Base-by-base conservation (phyloP, 92 coral and sea anemone species). In the Zoanthus sociatus region DNA sequence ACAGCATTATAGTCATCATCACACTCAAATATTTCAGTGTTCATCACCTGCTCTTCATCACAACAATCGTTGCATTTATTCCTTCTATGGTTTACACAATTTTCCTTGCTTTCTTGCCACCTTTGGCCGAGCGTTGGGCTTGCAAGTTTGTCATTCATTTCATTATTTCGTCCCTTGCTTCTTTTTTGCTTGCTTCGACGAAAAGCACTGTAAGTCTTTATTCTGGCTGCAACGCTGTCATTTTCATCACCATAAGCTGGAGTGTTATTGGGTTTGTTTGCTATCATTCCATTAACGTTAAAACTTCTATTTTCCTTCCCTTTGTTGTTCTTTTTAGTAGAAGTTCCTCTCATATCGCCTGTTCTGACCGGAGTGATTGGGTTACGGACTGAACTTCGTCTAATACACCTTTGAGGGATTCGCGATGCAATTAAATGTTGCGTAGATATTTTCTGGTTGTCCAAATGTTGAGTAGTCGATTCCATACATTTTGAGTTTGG, bases 141-240 rank as follows among this genome's bases (percentile, higher is more conserved):
- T 61, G 60, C 83, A 0, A 56, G 31, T 60, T 72, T 11, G 33
- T 71, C 70, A 51, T 42, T 55, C n/a, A 14, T 11, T 32, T 26
- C 44, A n/a, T 31, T 77, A 68, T 51, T 73, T 15, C 56, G 46
- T 53, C 44, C 64, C 47, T 64, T 53, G 66, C 71, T 84, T 84
- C 86, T 93, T 45, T 56, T 88, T 76, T 63, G 74, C 55, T 90
- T 92, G 78, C 98, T 91, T 64, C 87, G 93, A 20, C 89, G 89
- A 47, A 94, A 18, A 8, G 93, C 93, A 69, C 98, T 93, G 78
- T 88, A 94, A 14, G 92, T 91, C 79, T 94, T 89, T 6, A 92
- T 78, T 67, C 98, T 91, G 47, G 98, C 93, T 13, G 98, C 92
- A 47, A 78, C 92, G 58, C 87, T 83, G 44, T 92, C 84, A 7